These are phyloP conservation scores for Chamaetylas fuelleborni DNA, from an alignment of 2,113 vertebrate genomes.

Conservation along the genomic window DNA sequence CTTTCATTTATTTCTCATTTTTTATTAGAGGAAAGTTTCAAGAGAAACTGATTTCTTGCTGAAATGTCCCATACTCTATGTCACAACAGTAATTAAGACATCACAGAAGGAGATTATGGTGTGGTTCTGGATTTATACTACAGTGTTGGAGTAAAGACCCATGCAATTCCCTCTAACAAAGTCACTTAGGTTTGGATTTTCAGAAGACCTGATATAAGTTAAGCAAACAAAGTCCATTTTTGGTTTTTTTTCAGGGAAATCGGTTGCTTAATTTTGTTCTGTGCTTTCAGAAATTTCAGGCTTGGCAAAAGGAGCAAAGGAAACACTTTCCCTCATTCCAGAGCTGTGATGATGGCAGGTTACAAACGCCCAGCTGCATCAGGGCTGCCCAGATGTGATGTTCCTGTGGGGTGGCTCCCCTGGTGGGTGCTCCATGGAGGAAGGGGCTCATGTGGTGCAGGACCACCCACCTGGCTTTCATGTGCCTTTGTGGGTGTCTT, in stretches of 20 bases:
- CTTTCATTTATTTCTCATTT: not conserved
- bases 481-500: not conserved
- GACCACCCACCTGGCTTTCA: not conserved
- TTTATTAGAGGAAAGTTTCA: not conserved
- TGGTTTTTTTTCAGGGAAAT: not conserved
- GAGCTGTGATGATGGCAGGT: not conserved
- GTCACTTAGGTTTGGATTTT: not conserved
- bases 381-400: not conserved
- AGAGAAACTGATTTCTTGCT: not conserved
- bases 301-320: not conserved
- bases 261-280: not conserved
- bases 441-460: not conserved
- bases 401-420: not conserved
- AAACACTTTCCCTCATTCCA: not conserved
- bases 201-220: not conserved
- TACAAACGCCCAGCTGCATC: not conserved
- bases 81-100: constrained; percentile 3
- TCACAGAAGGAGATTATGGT: not conserved
- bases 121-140: not conserved
- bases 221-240: not conserved
- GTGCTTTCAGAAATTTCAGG: not conserved
- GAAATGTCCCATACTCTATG: not conserved
- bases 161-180: not conserved
- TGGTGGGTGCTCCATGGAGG: rapidly evolving
- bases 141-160: not conserved